Evolutionary conservation across 2,888 invertebrate genomes (phyloP).

Genomic region (Serrognathus titanus): DNA sequence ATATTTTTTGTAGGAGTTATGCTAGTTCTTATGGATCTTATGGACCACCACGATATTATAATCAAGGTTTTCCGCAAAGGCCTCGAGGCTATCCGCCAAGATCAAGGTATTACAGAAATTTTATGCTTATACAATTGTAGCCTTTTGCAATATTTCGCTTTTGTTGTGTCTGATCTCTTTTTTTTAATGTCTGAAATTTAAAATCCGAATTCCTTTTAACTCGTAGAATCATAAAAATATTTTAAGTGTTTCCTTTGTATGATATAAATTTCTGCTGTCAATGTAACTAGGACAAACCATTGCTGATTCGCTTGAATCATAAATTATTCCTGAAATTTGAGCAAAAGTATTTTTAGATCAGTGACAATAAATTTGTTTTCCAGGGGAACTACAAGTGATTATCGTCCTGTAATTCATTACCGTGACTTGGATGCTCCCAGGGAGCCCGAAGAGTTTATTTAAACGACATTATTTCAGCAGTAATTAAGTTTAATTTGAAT

Average conservation of each 20-base stretch:
- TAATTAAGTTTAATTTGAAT: not conserved
- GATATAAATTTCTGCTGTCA: too few species aligned
- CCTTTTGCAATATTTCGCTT: not conserved
- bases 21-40: constrained; percentile 42
- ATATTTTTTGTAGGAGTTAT: constrained; percentile 40
- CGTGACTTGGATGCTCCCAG: constrained; percentile 90
- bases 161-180: constrained; percentile 7
- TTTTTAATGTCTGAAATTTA: constrained; percentile 15
- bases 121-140: too few species aligned
- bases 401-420: constrained; percentile 87
- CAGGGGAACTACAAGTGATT: constrained; percentile 74
- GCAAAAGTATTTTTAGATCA: too few species aligned
- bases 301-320: too few species aligned
- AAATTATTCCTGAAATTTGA: too few species aligned
- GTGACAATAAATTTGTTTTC: constrained; percentile 50
- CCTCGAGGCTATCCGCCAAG: constrained; percentile 42
- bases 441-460: constrained; percentile 84
- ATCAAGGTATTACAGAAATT: constrained; percentile 32
- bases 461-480: constrained; percentile 37
- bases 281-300: too few species aligned
- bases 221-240: too few species aligned
- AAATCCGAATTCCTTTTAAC: too few species aligned
- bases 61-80: constrained; percentile 44
- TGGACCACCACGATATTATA: constrained; percentile 53
- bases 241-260: too few species aligned